Percentiles rank a stretch among this genome's conserved stretches.
phyloP scores from a whole-genome alignment of 2,797 vertebrate genomes.

The Enteromius trimaculatus region DNA sequence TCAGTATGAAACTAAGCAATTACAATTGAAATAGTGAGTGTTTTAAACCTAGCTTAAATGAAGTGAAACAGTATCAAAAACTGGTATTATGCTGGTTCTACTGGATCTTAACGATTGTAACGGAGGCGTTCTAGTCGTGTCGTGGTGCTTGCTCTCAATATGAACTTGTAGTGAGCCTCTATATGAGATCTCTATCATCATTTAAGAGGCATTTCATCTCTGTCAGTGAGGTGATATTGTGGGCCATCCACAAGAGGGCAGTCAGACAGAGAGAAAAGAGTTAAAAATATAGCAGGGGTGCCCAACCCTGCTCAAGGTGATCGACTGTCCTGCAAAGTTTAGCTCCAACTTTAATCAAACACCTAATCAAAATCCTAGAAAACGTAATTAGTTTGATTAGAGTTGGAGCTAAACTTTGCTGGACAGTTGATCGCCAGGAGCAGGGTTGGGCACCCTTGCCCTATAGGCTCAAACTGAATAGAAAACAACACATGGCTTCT shows the following conservation, averaged over 20 bases:
- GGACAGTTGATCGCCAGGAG: too few species aligned
- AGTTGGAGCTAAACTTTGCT: too few species aligned
- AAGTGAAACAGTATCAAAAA: constrained; percentile 23
- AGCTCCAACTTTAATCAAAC: too few species aligned
- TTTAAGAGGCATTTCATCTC: constrained; percentile 24
- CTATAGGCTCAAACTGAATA: background rate
- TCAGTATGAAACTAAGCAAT: background rate
- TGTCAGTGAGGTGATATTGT: constrained; percentile 26
- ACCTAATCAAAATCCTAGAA: too few species aligned
- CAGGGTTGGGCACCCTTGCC: too few species aligned
- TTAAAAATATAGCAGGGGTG: background rate
- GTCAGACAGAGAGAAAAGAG: constrained; percentile 31
- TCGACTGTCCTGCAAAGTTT: too few species aligned
- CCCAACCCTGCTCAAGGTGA: too few species aligned
- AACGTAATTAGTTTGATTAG: too few species aligned
- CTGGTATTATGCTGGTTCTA: constrained; percentile 14
- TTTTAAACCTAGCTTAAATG: background rate
- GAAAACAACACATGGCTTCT: constrained; percentile 15
- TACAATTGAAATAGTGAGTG: background rate
- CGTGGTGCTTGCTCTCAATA: background rate
- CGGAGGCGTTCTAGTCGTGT: background rate
- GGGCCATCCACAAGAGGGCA: constrained; percentile 58
- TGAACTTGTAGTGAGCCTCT: background rate
- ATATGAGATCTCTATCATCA: constrained; percentile 3
- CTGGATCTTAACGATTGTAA: background rate